These are phyloP conservation scores for Griposia aprilina DNA, from an alignment of 2,888 invertebrate genomes.

Conservation along the genomic window DNA sequence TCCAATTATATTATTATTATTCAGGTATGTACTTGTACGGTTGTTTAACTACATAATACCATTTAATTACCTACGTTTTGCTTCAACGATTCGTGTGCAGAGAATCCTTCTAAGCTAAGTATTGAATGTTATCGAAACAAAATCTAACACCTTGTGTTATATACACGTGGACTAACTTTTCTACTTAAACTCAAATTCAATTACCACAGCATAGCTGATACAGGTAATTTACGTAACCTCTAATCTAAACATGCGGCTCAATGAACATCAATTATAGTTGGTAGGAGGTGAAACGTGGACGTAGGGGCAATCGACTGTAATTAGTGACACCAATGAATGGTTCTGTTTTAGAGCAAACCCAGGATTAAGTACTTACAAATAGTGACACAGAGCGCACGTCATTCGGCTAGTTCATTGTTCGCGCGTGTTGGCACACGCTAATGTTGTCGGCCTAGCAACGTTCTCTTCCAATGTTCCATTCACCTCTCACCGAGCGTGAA, in stretches of 20 bases:
- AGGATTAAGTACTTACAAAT: slow-evolving; percentile 68
- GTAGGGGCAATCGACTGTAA: slow-evolving; percentile 35
- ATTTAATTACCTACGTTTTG: slow-evolving; percentile 65
- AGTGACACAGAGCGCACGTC: slow-evolving; percentile 80
- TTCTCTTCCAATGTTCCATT: slow-evolving; percentile 85
- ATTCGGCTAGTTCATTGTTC: slow-evolving; percentile 88
- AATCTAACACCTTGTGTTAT: slow-evolving; percentile 25
- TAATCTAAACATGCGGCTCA: neutral
- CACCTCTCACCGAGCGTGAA: slow-evolving; percentile 89
- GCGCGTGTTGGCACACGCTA: slow-evolving; percentile 86
- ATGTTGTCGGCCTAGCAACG: slow-evolving; percentile 88
- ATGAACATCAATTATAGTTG: slow-evolving; percentile 25
- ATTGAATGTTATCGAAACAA: slow-evolving; percentile 30
- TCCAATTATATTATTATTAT: slow-evolving; percentile 62
- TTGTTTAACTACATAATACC: slow-evolving; percentile 64
- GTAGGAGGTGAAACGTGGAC: neutral
- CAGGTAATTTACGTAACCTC: neutral
- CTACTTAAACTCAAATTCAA: neutral
- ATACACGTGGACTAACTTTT: neutral
- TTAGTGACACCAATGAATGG: slow-evolving; percentile 60
- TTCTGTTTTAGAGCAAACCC: slow-evolving; percentile 55
- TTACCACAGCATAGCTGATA: neutral
- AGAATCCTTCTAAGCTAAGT: slow-evolving; percentile 54
- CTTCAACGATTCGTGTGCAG: slow-evolving; percentile 58
- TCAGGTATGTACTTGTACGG: slow-evolving; percentile 54